Evolutionary conservation across 2,797 vertebrate species (phyloP).

Genomic region (Lepilemur septentrionalis): DNA sequence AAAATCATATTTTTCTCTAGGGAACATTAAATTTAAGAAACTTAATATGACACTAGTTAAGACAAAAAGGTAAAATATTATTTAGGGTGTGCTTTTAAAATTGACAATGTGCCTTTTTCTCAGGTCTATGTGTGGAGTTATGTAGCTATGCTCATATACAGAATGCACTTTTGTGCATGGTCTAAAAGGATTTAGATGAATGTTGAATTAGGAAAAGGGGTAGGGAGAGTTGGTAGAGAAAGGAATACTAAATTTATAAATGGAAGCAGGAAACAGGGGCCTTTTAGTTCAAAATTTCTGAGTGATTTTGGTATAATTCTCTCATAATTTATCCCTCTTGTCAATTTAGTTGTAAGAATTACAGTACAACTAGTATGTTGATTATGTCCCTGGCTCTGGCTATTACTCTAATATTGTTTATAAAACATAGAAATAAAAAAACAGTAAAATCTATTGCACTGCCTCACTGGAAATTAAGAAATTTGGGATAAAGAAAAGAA

Average conservation of each 20-base stretch:
- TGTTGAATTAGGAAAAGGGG: background rate
- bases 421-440: background rate
- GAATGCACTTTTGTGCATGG: background rate
- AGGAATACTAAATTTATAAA: background rate
- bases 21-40: slow-evolving; percentile 34
- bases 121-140: background rate
- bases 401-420: background rate
- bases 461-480: background rate
- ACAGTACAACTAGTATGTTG: background rate
- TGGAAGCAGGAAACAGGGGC: background rate
- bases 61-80: background rate
- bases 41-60: slow-evolving; percentile 37
- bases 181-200: background rate
- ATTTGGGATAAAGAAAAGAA: background rate
- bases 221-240: background rate
- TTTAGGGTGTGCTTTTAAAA: background rate
- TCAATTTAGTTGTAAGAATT: slow-evolving; percentile 11
- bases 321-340: background rate
- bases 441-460: background rate
- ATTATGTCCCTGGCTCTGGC: background rate
- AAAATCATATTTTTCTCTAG: background rate
- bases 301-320: background rate
- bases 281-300: background rate
- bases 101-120: background rate
- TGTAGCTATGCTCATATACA: background rate